Evolutionary conservation across 2,888 invertebrate species (phyloP), one percentile per base, ranked within the genome.

Genomic region (Latrodectus hesperus): DNA sequence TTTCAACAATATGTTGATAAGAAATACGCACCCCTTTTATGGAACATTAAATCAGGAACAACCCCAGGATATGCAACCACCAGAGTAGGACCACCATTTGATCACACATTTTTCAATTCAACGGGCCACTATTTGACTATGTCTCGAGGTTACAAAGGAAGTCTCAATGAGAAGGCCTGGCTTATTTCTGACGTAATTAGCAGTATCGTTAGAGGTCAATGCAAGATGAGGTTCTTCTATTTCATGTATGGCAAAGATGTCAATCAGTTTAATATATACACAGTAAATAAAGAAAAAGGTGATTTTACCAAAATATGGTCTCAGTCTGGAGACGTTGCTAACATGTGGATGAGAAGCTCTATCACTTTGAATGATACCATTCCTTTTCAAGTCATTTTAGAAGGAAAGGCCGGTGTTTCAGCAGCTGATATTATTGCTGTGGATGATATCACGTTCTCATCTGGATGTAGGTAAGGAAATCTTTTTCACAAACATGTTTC

Each of bases 361-460:
- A 64, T 89, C 17, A n/a, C 12, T 0, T 60, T 90, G 12, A 65
- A 84, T n/a, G 81, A 76, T 9, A 51, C 74, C 4, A 53, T 52
- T 51, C 68, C 76, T 4, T 89, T 89, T 68, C 77, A 89, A 82
- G 81, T 90, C 12, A 67, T 90, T 49, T 52, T 90, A 16, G 88
- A 89, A 84, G 90, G 88, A 22, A 81, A 70, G n/a, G 76, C 85
- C 14, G 87, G 86, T 26, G 17, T 81, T 12, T 65, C 60, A 1
- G 70, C 22, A 1, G 51, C 71, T 0, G 89, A 89, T 77, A 9
- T 79, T 9, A 89, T 90, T 72, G 90, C 90, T 4, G 22, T 90
- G 71, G 90, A 90, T 71, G 90, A 90, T 65, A 72, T 90, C n/a
- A 76, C 88, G 4, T 89, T 90, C 60, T 83, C 89, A 12, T 8